Percentiles rank a stretch among this genome's conserved stretches.
Conservation (phyloP, 2,888 invertebrate species). For the Oxyteleia sp. region DNA sequence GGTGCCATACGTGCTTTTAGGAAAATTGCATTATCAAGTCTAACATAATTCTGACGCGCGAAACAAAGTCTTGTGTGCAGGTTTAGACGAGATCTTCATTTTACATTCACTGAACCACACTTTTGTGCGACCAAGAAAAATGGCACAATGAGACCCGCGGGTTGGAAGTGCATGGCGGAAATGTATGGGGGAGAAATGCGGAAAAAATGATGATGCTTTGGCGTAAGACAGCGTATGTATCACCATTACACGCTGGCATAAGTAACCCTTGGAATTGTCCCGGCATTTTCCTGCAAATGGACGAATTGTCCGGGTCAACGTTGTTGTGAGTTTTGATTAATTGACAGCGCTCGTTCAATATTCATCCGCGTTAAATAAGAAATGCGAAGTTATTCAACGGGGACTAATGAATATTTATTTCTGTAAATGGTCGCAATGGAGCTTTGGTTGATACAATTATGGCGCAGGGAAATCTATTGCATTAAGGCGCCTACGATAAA, state of each 20-base stretch:
- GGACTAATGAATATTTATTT: conserved; percentile 28
- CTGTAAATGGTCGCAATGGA: background rate
- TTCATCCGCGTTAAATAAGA: background rate
- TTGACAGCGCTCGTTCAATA: no score
- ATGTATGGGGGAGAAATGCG: no score
- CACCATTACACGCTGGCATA: conserved; percentile 8
- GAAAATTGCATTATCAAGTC: conserved; percentile 77
- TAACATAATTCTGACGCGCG: conserved; percentile 68
- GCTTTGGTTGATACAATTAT: conserved; percentile 1
- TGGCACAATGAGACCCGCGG: conserved; percentile 29
- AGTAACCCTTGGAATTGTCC: conserved; percentile 20
- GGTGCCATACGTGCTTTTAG: conserved; percentile 72
- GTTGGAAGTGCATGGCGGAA: no score
- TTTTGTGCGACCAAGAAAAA: conserved; percentile 52
- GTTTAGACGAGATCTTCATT: conserved; percentile 46
- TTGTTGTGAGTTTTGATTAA: no score
- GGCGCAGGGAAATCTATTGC: conserved; percentile 8
- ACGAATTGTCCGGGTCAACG: no score
- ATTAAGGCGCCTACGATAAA: no score
- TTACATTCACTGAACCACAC: conserved; percentile 43
- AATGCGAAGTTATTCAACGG: background rate
- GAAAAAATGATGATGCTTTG: conserved; percentile 40
- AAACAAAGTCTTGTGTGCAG: conserved; percentile 56
- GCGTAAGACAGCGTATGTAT: conserved; percentile 32
- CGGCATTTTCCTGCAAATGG: background rate